Evolutionary conservation across 2,888 invertebrate genomes (phyloP), one percentile per base, ranked within the genome.

Genomic region (Sarcophaga caerulescens): DNA sequence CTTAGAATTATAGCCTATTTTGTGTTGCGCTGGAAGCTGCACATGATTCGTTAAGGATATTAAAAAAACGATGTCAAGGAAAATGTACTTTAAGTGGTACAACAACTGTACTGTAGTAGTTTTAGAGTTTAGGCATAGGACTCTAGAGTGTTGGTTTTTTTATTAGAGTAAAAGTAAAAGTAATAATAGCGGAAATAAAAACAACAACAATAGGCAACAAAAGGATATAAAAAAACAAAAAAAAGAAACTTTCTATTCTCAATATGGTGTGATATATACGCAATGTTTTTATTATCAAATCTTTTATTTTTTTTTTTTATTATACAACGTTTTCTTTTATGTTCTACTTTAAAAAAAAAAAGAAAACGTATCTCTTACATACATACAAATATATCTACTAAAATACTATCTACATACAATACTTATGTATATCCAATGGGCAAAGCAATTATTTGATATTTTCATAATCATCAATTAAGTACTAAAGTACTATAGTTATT

Each of bases 1-100:
- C 94, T 97, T 89, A 95, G 97, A 92, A 94, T 97, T 91, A 94
- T 96, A 91, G 96, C 97, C 88, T 97, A 97, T 92, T 95, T 97
- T 93, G 96, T 97, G 87, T 94, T 98, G 90, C 95, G 96, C 92
- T 96, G 97, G 93, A 97, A 97, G 93, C 94, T 97, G 91, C 94
- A 95, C 91, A 94, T 94, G 89, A 93, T 93, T 88, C 93, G 93
- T 89, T 93, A 92, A 92, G 19, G 11, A 35, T 19, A 44, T 12
- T 21, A 57, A 11, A 19, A 14, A 23, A 35, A 35, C 35, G 35
- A 35, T 0, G 2, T 35, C 14, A 19, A 69, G 11, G 45, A 45
- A 35, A 44, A 1, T 66, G 63, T 35, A 66, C n/a, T 65, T 45
- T 66, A 52, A 52, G 17, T 35, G 69, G 10, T 69, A 57, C 21